Base-by-base conservation (phyloP, 2,888 invertebrate genomes). In the Gerris lacustris region DNA sequence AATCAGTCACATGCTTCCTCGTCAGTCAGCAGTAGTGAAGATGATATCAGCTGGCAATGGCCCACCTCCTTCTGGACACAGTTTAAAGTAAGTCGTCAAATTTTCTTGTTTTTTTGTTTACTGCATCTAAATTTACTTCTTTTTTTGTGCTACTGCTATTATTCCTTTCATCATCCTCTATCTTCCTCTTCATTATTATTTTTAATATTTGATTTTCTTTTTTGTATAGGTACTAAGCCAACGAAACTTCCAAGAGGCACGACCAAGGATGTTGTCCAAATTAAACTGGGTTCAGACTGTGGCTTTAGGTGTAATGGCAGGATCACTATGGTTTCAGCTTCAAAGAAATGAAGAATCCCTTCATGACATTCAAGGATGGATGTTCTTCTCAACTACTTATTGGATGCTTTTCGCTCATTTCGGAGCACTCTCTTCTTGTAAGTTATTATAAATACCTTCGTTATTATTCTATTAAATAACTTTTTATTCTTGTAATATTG, bases 351-450 rank as follows among this genome's bases (percentile, higher is more conserved):
- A 92, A 79, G 87, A 88, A 75, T 86, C 88, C 11, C 82, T 92
- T 70, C 86, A 88, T 76, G 91, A 91, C 80, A 86, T 91, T 73
- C 88, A 89, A 80, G 91, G 91, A 67, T 89, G 89, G 90, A 88
- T 91, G 87, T 91, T 91, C 80, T 91, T 91, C 81, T 89, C 89
- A 72, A 88, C 89, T 69, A 89, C 88, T 44, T 90, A 91, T 79
- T 91, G 91, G 90, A 90, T 90, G 87, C 82, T 91, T 72, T 89
- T 89, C 79, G 88, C 90, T 18, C 84, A 89, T 76, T 90, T 91
- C 78, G 88, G 89, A 75, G 89, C 90, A 68, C 83, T 91, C 62
- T 87, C 88, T 79, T 88, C 91, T 79, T 91, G 90, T 90, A 80
- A 86, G 88, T 85, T 71, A 9, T 55, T 55, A 55, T 55, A 11